A percentile compares a stretch with the other conserved stretches of the same genome.
Conservation (phyloP, 2,113 vertebrate species). For the Suncus etruscus region DNA sequence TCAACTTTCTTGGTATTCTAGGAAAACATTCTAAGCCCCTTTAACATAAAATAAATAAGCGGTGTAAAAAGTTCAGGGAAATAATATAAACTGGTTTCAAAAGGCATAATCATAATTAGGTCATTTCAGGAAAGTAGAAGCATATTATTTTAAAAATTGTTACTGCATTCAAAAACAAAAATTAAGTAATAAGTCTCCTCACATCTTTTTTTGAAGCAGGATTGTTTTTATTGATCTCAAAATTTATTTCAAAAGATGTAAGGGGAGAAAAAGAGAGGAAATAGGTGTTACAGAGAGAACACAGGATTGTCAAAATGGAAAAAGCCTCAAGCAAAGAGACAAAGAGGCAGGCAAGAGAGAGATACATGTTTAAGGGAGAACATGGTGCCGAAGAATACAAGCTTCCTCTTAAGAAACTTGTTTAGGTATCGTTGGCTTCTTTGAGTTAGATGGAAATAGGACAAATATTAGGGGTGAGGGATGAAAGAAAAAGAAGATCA, state of each 20-base stretch:
- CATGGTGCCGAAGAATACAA: too few relatives aligned
- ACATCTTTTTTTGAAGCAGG: too few relatives aligned
- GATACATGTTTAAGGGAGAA: too few relatives aligned
- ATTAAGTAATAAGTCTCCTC: constrained; percentile 12
- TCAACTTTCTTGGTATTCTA: constrained; percentile 25
- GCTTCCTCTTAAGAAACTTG: background rate
- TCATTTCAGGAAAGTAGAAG: constrained; percentile 4
- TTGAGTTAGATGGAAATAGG: background rate
- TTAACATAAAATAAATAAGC: constrained; percentile 48
- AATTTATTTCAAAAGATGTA: too few relatives aligned
- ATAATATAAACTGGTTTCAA: constrained; percentile 55
- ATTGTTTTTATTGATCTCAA: too few relatives aligned
- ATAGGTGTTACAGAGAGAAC: too few relatives aligned
- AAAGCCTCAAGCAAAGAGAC: too few relatives aligned
- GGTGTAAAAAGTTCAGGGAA: constrained; percentile 28
- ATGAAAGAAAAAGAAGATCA: constrained; percentile 22
- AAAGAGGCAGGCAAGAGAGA: too few relatives aligned
- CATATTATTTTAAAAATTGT: constrained; percentile 41
- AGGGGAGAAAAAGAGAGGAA: too few relatives aligned
- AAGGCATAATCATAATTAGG: constrained; percentile 48
- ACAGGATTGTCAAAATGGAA: too few relatives aligned
- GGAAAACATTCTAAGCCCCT: constrained; percentile 27
- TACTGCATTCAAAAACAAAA: constrained; percentile 26
- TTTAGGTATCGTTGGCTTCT: constrained; percentile 20
- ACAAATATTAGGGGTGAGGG: background rate